Evolutionary conservation across 2,113 vertebrate species (phyloP).

Genomic region (Colius striatus): DNA sequence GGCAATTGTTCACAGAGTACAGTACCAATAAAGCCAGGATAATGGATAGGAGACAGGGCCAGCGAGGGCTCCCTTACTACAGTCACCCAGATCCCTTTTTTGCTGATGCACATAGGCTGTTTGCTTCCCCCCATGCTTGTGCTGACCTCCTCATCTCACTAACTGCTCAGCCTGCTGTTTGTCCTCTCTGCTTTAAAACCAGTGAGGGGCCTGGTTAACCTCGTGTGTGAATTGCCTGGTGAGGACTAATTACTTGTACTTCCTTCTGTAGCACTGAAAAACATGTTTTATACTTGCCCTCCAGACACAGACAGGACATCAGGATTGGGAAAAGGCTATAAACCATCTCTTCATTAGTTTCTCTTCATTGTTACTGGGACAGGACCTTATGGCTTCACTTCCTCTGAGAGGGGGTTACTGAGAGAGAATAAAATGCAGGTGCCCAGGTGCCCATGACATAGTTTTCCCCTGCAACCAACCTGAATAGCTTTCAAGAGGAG

Average conservation of each 20-base stretch:
- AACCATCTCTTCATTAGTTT: conserved; percentile 70
- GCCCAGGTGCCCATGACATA: conserved; percentile 72
- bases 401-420: conserved; percentile 65
- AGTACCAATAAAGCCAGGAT: not conserved
- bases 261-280: conserved; percentile 76
- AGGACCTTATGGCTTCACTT: conserved; percentile 72
- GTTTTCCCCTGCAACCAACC: conserved; percentile 62
- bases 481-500: conserved; percentile 56
- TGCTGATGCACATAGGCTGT: not conserved
- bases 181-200: conserved; percentile 41
- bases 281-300: conserved; percentile 71
- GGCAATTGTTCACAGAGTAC: not conserved
- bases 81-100: not conserved
- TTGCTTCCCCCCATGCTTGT: not conserved
- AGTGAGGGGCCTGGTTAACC: conserved; percentile 56
- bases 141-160: not conserved
- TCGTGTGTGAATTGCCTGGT: conserved; percentile 24
- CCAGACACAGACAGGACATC: conserved; percentile 64
- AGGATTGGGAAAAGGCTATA: conserved; percentile 78
- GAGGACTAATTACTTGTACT: conserved; percentile 74
- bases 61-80: not conserved
- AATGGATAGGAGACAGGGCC: not conserved
- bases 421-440: conserved; percentile 65
- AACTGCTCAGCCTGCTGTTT: conserved; percentile 15
- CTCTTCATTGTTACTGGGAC: conserved; percentile 77